Evolutionary conservation across 2,888 invertebrate genomes (phyloP).

Genomic region (Platerodrilus igneus): DNA sequence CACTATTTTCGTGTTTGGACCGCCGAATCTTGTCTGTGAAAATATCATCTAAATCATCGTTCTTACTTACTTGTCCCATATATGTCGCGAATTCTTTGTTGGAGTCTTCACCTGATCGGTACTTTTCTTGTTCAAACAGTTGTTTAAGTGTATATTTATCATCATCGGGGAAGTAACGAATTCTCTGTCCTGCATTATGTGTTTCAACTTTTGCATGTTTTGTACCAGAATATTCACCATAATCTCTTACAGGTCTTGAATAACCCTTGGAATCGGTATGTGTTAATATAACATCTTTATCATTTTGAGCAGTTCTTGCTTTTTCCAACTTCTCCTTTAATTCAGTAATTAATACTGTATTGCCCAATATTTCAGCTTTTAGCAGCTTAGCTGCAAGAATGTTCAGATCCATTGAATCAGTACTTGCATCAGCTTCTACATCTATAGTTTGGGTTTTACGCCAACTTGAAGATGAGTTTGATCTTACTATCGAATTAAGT

Average conservation of each 20-base stretch:
- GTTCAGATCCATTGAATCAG: constrained; percentile 78
- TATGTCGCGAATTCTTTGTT: constrained; percentile 75
- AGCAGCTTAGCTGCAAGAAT: constrained; percentile 83
- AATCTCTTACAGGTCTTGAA: constrained; percentile 57
- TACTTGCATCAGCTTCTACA: constrained; percentile 19
- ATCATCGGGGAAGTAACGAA: constrained; percentile 85
- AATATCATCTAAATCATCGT: constrained; percentile 79
- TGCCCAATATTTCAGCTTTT: constrained; percentile 92
- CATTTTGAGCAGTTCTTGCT: constrained; percentile 53
- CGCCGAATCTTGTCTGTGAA: constrained; percentile 74
- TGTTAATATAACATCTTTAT: constrained; percentile 59
- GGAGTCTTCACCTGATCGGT: constrained; percentile 72
- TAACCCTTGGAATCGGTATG: constrained; percentile 64
- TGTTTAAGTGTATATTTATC: constrained; percentile 80
- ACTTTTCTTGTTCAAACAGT: constrained; percentile 81
- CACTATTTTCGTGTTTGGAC: constrained; percentile 57
- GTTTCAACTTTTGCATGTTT: constrained; percentile 62
- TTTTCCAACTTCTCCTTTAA: constrained; percentile 70
- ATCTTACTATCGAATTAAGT: constrained; percentile 36
- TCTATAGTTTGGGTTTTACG: constrained; percentile 26
- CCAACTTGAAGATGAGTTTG: constrained; percentile 22
- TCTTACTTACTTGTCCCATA: constrained; percentile 60
- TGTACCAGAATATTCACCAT: constrained; percentile 46
- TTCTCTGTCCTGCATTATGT: constrained; percentile 66
- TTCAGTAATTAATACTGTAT: constrained; percentile 62